Conservation (phyloP, 1,140 invertebrate genomes). For the Solenopsis invicta region DNA sequence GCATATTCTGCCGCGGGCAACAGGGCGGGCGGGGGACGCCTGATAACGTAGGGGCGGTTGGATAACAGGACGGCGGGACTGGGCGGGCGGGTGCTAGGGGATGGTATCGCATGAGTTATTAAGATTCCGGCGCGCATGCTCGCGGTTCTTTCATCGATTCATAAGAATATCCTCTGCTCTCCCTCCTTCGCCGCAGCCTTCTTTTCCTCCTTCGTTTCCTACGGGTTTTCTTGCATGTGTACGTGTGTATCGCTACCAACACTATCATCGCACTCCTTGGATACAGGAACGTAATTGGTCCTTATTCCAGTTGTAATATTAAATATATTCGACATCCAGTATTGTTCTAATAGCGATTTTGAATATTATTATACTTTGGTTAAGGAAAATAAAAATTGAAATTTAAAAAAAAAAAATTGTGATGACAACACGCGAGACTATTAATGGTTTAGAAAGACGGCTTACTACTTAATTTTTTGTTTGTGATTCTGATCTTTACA, state of each 20-base stretch:
- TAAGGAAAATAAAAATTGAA: not conserved
- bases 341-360: not conserved
- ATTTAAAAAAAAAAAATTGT: not conserved
- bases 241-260: not conserved
- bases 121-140: constrained; percentile 85
- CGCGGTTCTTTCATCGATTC: constrained; percentile 86
- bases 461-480: no score
- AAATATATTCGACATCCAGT: not conserved
- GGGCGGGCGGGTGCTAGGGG: constrained; percentile 60
- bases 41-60: constrained; percentile 63
- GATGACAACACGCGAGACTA: no score
- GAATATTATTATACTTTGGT: constrained; percentile 11
- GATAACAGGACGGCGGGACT: constrained; percentile 66
- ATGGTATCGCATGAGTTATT: constrained; percentile 85
- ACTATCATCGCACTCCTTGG: constrained; percentile 37
- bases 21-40: constrained; percentile 68
- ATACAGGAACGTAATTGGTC: constrained; percentile 66
- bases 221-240: constrained; percentile 25
- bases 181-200: constrained; percentile 58
- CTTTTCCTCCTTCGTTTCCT: constrained; percentile 55
- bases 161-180: constrained; percentile 85
- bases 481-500: not conserved
- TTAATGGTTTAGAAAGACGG: not conserved
- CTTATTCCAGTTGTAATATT: not conserved
- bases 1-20: constrained; percentile 71